Percentiles rank a stretch among this genome's conserved stretches.
Evolutionary conservation across 2,797 vertebrate species (phyloP).

Genomic region (Enteromius treurensis): DNA sequence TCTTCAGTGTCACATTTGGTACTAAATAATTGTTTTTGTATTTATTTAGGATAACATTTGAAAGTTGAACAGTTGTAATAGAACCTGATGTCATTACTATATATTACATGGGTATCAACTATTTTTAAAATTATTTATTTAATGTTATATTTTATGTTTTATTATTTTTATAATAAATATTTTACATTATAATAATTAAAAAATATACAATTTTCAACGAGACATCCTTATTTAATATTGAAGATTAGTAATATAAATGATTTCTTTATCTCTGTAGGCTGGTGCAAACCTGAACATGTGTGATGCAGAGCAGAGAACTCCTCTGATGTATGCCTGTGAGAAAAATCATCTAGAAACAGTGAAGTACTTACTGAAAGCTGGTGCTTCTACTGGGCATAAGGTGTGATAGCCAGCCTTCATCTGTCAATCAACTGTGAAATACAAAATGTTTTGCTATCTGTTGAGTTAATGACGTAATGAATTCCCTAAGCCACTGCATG

Average conservation of each 20-base stretch:
- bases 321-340: constrained; percentile 92
- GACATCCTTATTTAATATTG: neutral
- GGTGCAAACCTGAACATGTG: constrained; percentile 94
- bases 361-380: constrained; percentile 93
- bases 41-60: neutral
- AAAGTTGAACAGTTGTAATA: neutral
- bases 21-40: no score
- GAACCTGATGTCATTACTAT: neutral
- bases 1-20: neutral
- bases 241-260: neutral
- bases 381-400: constrained; percentile 88
- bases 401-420: constrained; percentile 66
- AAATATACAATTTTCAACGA: neutral
- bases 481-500: neutral
- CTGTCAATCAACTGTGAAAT: constrained; percentile 1
- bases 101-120: neutral
- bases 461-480: neutral
- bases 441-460: neutral
- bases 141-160: neutral
- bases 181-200: no score
- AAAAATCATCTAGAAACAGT: constrained; percentile 93
- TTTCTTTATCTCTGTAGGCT: constrained; percentile 75
- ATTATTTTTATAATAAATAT: neutral
- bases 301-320: constrained; percentile 91
- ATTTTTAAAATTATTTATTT: neutral